phyloP scores from a whole-genome alignment of 2,797 vertebrate species.

The Eidolon dupreanum region DNA sequence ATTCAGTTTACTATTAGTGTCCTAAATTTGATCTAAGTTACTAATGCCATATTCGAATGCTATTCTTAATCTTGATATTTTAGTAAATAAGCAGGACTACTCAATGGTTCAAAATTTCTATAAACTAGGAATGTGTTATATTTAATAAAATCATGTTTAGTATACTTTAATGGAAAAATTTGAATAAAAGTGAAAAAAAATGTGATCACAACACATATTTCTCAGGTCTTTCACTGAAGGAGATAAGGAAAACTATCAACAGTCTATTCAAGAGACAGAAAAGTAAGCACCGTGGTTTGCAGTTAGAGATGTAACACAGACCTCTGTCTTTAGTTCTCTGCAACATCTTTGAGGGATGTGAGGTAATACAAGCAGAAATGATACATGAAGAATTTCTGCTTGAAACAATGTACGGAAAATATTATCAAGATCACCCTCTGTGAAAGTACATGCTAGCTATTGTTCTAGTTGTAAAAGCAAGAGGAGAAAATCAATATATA shows the following conservation, averaged over 20 bases:
- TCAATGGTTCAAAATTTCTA: neutral
- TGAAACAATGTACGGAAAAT: neutral
- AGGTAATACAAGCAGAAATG: conserved; percentile 30
- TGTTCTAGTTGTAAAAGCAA: neutral
- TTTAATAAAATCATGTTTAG: neutral
- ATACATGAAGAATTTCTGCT: conserved; percentile 19
- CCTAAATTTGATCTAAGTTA: neutral
- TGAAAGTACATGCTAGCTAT: neutral
- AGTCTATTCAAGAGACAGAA: neutral
- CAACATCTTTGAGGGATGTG: neutral
- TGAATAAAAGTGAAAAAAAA: neutral
- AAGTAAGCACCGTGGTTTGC: fast-evolving
- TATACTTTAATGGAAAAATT: neutral
- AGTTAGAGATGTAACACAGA: neutral
- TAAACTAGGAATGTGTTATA: neutral
- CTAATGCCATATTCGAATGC: neutral
- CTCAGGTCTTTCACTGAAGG: neutral
- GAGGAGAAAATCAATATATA: neutral
- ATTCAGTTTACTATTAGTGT: neutral
- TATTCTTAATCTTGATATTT: neutral
- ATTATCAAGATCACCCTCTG: neutral
- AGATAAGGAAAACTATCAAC: neutral
- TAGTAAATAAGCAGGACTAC: neutral
- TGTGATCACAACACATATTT: neutral
- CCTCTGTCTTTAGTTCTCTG: neutral